A percentile compares a stretch with the other conserved stretches of the same genome.
Evolutionary conservation across 2,113 vertebrate genomes (phyloP).

Genomic region (Crotalus tigris): DNA sequence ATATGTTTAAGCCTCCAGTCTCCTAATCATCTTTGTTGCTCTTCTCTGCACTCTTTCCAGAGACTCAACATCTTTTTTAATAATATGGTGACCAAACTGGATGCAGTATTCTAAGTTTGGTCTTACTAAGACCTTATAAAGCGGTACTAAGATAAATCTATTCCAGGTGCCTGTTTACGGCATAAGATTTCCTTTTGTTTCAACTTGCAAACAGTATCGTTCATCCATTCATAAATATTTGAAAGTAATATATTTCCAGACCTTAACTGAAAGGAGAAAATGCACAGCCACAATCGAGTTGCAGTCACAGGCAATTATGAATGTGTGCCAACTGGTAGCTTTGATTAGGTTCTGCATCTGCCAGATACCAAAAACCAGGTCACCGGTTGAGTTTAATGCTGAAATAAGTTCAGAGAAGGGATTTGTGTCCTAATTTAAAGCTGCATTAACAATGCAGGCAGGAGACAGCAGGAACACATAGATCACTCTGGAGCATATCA

Average conservation of each 20-base stretch:
- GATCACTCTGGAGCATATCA: neutral
- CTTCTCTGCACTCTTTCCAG: neutral
- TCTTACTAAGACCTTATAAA: neutral
- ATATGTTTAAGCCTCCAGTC: neutral
- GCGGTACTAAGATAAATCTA: neutral
- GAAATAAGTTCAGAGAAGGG: no score
- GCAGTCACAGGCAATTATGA: neutral
- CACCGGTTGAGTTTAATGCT: neutral
- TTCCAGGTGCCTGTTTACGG: neutral
- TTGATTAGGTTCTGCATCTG: neutral
- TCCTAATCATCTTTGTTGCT: neutral
- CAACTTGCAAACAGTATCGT: neutral
- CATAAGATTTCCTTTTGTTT: neutral
- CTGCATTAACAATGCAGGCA: neutral
- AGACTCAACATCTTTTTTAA: neutral
- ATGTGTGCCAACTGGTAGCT: neutral
- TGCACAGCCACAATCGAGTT: neutral
- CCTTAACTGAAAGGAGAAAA: neutral
- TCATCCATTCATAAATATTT: neutral
- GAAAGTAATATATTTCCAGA: neutral
- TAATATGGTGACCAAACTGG: neutral
- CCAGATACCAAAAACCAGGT: neutral
- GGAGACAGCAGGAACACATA: neutral
- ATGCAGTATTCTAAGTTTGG: neutral
- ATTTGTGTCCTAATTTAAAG: neutral